Conservation (phyloP, 2,113 vertebrate genomes). For the Salvelinus fontinalis region DNA sequence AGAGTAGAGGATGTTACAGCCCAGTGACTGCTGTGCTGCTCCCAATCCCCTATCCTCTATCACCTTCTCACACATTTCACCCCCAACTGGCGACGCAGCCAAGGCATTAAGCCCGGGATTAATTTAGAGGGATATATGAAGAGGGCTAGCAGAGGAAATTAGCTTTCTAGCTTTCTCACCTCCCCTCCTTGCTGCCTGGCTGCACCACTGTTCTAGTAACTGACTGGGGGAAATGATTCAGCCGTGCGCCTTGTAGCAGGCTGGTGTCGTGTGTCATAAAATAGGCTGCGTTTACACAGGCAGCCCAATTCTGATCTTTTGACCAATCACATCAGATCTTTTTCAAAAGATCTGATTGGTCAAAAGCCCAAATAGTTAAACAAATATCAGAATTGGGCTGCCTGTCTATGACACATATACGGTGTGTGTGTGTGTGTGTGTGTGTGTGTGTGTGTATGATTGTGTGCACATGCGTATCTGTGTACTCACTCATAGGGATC, state of each 20-base stretch:
- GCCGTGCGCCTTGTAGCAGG: no score
- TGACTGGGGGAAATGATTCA: no score
- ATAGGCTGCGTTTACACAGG: no score
- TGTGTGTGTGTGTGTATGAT: not conserved
- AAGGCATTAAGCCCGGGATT: not conserved
- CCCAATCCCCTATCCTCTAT: not conserved
- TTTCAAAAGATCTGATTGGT: no score
- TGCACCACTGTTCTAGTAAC: not conserved
- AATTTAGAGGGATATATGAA: not conserved
- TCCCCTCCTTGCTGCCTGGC: not conserved
- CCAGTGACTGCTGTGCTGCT: not conserved
- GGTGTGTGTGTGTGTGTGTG: not conserved
- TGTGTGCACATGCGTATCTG: not conserved
- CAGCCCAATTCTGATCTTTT: no score
- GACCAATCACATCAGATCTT: no score
- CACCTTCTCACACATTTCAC: not conserved
- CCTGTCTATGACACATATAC: not conserved
- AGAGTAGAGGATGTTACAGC: not conserved
- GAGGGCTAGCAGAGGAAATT: not conserved
- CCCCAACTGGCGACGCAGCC: not conserved
- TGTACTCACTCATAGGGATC: conserved; percentile 89
- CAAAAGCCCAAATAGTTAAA: no score
- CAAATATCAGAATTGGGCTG: not conserved
- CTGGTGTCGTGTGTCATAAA: no score
- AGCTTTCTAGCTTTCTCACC: not conserved